Evolutionary conservation across 2,113 vertebrate species (phyloP).

Genomic region (Columba livia): DNA sequence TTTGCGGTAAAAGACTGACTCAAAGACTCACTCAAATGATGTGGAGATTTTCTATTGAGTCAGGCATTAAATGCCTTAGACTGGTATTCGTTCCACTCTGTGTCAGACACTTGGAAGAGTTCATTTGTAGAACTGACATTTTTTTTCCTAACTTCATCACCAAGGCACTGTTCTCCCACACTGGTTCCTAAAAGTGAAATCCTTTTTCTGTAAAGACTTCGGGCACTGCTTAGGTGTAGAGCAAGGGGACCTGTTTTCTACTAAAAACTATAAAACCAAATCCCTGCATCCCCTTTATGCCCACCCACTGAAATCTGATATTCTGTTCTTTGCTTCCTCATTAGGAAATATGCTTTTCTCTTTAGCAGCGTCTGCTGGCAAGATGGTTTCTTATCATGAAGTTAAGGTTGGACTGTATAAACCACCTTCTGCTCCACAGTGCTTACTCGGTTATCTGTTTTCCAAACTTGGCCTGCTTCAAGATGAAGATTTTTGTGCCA

Average conservation of each 20-base stretch:
- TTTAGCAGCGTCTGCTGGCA: neutral
- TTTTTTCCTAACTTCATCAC: neutral
- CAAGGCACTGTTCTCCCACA: neutral
- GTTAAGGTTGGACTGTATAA: neutral
- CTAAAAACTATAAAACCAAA: neutral
- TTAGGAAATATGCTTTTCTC: too few species aligned
- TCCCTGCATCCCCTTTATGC: neutral
- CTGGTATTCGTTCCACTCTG: neutral
- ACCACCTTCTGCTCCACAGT: neutral
- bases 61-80: neutral
- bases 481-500: neutral
- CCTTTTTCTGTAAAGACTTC: neutral
- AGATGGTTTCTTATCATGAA: neutral
- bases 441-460: neutral
- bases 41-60: neutral
- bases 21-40: neutral
- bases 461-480: neutral
- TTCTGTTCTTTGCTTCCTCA: neutral
- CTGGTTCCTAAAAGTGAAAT: neutral
- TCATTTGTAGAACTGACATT: neutral
- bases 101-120: neutral
- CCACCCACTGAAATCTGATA: neutral
- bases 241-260: neutral
- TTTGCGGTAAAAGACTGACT: neutral
- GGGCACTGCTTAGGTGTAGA: neutral